Evolutionary conservation across 37 sponge, comb jelly and placozoan genomes (phyloP).

Genomic region (Haliclona indistincta): DNA sequence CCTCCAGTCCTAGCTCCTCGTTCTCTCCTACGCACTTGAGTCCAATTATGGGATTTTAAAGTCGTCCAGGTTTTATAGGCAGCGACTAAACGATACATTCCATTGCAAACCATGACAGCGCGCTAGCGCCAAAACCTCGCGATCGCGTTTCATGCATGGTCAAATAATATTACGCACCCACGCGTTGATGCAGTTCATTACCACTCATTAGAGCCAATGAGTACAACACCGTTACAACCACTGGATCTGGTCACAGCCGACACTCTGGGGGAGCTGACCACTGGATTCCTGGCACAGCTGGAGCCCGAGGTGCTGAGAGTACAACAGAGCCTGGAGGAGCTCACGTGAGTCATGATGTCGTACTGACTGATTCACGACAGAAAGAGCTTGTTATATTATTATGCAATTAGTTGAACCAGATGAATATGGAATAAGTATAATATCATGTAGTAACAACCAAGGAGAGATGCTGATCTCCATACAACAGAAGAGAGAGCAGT

Average conservation of each 20-base stretch:
- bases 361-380: neutral
- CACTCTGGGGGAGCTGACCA: conserved; percentile 19
- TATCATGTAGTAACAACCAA: conserved; percentile 33
- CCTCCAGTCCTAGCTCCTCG: no score
- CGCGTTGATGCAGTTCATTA: neutral
- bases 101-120: neutral
- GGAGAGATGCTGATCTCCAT: conserved; percentile 65
- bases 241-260: conserved; percentile 20
- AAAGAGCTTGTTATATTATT: no score
- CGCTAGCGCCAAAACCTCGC: neutral
- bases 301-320: conserved; percentile 52
- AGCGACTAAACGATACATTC: no score
- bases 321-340: conserved; percentile 47
- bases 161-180: neutral
- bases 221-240: neutral
- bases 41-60: no score
- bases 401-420: no score
- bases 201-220: neutral
- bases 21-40: no score
- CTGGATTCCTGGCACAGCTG: conserved; percentile 45
- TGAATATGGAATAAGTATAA: no score
- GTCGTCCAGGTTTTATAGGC: no score
- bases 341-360: conserved; percentile 21
- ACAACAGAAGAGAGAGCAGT: conserved; percentile 23
- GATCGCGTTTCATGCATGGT: neutral